These are phyloP conservation scores for Pegoplata infirma DNA, from an alignment of 2,888 invertebrate genomes.

Conservation along the genomic window DNA sequence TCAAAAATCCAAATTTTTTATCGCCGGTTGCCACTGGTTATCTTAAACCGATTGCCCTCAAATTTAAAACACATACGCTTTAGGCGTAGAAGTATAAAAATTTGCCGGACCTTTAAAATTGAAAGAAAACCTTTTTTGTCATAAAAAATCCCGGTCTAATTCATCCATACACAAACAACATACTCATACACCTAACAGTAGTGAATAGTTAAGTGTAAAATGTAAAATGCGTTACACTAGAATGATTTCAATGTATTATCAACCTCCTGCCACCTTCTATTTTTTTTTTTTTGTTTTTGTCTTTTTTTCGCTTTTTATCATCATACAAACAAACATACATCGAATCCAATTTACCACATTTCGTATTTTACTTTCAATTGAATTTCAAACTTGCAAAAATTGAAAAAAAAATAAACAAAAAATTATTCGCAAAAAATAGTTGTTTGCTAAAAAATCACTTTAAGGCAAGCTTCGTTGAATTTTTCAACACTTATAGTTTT, in stretches of 20 bases:
- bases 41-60: no score
- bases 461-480: slow-evolving; percentile 71
- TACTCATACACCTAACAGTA: background rate
- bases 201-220: background rate
- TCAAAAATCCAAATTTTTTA: no score
- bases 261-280: background rate
- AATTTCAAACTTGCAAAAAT: slow-evolving; percentile 54
- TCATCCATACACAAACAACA: no score
- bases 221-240: slow-evolving; percentile 53
- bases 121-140: no score
- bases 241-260: slow-evolving; percentile 51
- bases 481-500: slow-evolving; percentile 52
- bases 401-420: slow-evolving; percentile 65
- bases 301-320: no score
- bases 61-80: no score
- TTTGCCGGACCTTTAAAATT: no score
- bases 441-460: slow-evolving; percentile 35
- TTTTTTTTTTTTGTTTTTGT: no score
- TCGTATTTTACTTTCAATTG: slow-evolving; percentile 38
- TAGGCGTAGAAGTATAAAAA: no score
- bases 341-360: background rate
- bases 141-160: no score
- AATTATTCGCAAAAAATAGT: slow-evolving; percentile 42
- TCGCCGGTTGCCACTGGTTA: no score
- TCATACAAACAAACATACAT: background rate